Percentiles rank a stretch among this genome's conserved stretches.
Evolutionary conservation across 92 coral and sea anemone species (phyloP).

Genomic region (Zoanthus sansibaricus): DNA sequence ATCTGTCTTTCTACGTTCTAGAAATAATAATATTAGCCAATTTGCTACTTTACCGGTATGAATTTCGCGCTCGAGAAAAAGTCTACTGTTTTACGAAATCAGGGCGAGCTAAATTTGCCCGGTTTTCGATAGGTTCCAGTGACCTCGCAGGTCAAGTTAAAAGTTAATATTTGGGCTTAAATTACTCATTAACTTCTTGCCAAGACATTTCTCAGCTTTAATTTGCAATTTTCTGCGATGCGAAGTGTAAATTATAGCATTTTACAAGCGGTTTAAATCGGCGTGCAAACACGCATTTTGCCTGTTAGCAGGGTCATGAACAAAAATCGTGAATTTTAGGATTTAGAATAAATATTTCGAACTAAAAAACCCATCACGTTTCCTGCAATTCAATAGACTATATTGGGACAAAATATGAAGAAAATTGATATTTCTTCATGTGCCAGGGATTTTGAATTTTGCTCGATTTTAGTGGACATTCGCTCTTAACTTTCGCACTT

Average conservation of each 20-base stretch:
- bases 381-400: neutral
- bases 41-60: too few relatives aligned
- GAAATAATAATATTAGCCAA: neutral
- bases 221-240: too few relatives aligned
- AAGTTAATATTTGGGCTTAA: too few relatives aligned
- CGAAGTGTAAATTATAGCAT: neutral
- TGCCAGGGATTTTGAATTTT: neutral
- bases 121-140: too few relatives aligned
- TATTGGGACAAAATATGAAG: neutral
- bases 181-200: conserved; percentile 5
- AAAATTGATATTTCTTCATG: neutral
- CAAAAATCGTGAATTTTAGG: neutral
- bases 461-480: too few relatives aligned
- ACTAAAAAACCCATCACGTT: neutral
- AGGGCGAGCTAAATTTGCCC: conserved; percentile 1
- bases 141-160: too few relatives aligned
- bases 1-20: neutral
- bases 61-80: neutral
- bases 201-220: neutral
- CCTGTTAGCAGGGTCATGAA: conserved; percentile 23
- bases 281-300: conserved; percentile 11
- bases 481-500: too few relatives aligned
- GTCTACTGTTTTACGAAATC: conserved; percentile 4
- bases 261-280: conserved; percentile 21
- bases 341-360: too few relatives aligned